Percentiles rank a stretch among this genome's conserved stretches.
These are phyloP conservation scores for Pseudolaguvia tuberculata DNA, from an alignment of 2,113 vertebrate species.

Conservation along the genomic window DNA sequence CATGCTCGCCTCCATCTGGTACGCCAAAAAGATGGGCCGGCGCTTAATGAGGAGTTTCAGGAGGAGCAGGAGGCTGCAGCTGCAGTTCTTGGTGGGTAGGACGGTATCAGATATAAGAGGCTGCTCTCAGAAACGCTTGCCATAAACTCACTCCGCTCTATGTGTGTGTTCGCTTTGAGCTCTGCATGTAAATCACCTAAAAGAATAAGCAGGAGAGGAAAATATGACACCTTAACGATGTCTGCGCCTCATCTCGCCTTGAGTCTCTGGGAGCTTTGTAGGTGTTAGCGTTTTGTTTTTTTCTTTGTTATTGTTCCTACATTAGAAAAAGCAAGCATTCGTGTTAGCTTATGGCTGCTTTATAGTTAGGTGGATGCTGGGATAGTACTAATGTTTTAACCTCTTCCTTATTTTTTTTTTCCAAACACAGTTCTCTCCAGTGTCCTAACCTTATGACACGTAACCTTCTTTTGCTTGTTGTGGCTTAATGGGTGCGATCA, in stretches of 20 bases:
- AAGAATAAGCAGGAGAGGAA: slow-evolving; percentile 5
- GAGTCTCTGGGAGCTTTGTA: background rate
- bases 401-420: too few species aligned
- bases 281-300: slow-evolving; percentile 2
- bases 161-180: slow-evolving; percentile 26
- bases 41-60: slow-evolving; percentile 58
- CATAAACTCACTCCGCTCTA: slow-evolving; percentile 4
- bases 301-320: background rate
- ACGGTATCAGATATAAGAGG: slow-evolving; percentile 2
- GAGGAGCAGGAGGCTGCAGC: slow-evolving; percentile 57
- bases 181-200: slow-evolving; percentile 38
- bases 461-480: background rate
- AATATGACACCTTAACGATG: background rate
- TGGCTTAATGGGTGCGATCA: background rate
- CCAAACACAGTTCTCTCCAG: background rate
- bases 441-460: background rate
- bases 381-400: too few species aligned
- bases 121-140: slow-evolving; percentile 33
- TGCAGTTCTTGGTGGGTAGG: slow-evolving; percentile 63
- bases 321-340: background rate
- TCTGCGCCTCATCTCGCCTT: background rate
- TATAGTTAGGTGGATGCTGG: background rate
- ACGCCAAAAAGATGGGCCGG: slow-evolving; percentile 61
- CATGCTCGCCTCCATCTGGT: slow-evolving; percentile 68
- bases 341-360: background rate